These are phyloP conservation scores for Discoglossus pictus DNA, from an alignment of 2,797 vertebrate genomes.

Conservation along the genomic window DNA sequence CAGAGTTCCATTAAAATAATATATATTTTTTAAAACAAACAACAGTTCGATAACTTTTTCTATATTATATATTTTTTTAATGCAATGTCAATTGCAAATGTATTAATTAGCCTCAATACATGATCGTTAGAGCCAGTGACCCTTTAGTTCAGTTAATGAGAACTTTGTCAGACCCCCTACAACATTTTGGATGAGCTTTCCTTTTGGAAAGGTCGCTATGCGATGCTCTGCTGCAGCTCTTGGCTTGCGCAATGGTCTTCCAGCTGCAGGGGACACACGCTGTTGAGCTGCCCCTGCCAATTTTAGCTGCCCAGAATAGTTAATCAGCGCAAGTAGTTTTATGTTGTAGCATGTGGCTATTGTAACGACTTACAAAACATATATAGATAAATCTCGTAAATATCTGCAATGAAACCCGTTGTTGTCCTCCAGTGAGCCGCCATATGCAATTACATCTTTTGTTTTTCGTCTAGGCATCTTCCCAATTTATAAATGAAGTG, in stretches of 20 bases:
- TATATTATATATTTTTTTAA: too few relatives aligned
- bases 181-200: neutral
- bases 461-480: neutral
- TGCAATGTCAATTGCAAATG: too few relatives aligned
- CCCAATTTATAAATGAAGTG: conserved; percentile 21
- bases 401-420: conserved; percentile 8
- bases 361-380: conserved; percentile 16
- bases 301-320: conserved; percentile 8
- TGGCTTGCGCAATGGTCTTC: neutral
- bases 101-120: too few relatives aligned
- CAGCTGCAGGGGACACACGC: conserved; percentile 3
- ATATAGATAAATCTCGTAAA: conserved; percentile 1
- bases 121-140: too few relatives aligned
- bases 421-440: conserved; percentile 6
- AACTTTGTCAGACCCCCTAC: neutral
- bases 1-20: too few relatives aligned
- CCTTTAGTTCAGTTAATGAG: too few relatives aligned
- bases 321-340: neutral
- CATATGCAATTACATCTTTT: neutral
- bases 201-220: conserved; percentile 6
- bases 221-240: neutral
- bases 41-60: too few relatives aligned
- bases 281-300: neutral
- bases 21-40: too few relatives aligned
- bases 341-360: conserved; percentile 19